phyloP scores from a whole-genome alignment of 2,888 invertebrate species.

The Bombyx huttoni region DNA sequence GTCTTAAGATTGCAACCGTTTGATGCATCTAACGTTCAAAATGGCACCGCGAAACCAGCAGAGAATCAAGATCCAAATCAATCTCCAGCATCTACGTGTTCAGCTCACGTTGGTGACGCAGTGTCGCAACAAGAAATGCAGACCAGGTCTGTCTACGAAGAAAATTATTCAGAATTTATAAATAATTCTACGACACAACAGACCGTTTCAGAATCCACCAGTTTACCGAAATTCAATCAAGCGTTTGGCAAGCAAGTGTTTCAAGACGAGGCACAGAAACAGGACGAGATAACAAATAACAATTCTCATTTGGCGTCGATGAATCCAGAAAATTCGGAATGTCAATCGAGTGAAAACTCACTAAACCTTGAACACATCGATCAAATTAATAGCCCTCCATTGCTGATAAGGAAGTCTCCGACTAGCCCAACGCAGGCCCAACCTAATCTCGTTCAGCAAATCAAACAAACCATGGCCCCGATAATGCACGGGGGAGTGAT shows the following conservation, averaged over 20 bases:
- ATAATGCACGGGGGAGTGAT: slow-evolving; percentile 78
- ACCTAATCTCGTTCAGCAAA: slow-evolving; percentile 49
- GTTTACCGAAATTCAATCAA: slow-evolving; percentile 83
- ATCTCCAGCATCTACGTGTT: slow-evolving; percentile 19
- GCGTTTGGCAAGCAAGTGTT: slow-evolving; percentile 83
- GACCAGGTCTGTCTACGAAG: slow-evolving; percentile 67
- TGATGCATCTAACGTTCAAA: slow-evolving; percentile 39
- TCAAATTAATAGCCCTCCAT: slow-evolving; percentile 49
- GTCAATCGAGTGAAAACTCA: slow-evolving; percentile 35
- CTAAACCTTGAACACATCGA: slow-evolving; percentile 48
- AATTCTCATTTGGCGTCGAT: slow-evolving; percentile 27
- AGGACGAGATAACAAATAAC: slow-evolving; percentile 31
- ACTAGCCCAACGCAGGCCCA: slow-evolving; percentile 40
- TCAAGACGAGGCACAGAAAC: slow-evolving; percentile 51
- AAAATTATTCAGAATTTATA: slow-evolving; percentile 70
- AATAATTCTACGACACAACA: slow-evolving; percentile 51
- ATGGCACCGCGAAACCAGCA: slow-evolving; percentile 22
- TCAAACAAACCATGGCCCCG: slow-evolving; percentile 67
- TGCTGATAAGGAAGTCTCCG: slow-evolving; percentile 44
- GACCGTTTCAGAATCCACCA: slow-evolving; percentile 46
- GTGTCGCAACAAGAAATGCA: slow-evolving; percentile 53
- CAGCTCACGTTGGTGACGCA: slow-evolving; percentile 24
- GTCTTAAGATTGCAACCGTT: slow-evolving; percentile 60
- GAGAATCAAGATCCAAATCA: slow-evolving; percentile 38
- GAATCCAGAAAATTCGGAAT: slow-evolving; percentile 32